These are phyloP conservation scores for Campaea margaritaria DNA, from an alignment of 2,888 invertebrate genomes.

Conservation along the genomic window DNA sequence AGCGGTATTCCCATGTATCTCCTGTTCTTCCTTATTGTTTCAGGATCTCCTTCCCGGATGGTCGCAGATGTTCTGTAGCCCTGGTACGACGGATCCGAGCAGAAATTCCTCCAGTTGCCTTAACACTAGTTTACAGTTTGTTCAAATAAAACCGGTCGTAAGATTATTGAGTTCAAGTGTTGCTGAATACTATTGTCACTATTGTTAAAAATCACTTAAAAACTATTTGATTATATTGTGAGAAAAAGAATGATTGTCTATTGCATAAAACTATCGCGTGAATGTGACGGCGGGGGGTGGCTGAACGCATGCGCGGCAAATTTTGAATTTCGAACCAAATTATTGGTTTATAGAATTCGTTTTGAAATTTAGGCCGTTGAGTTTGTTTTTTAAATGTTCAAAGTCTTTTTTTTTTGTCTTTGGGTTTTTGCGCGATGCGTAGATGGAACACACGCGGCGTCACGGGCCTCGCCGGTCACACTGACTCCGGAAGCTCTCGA, in stretches of 20 bases:
- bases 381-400: constrained; percentile 45
- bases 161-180: constrained; percentile 81
- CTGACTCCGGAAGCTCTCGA: constrained; percentile 76
- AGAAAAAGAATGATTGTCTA: constrained; percentile 76
- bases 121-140: constrained; percentile 80
- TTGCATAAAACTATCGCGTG: constrained; percentile 82
- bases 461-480: constrained; percentile 82
- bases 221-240: constrained; percentile 77
- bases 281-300: constrained; percentile 81
- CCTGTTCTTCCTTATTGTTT: constrained; percentile 61
- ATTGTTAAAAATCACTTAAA: constrained; percentile 77
- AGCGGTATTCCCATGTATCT: constrained; percentile 68
- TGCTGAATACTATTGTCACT: constrained; percentile 77
- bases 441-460: constrained; percentile 83
- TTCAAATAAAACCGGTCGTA: constrained; percentile 76
- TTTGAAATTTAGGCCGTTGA: constrained; percentile 61
- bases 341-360: constrained; percentile 77
- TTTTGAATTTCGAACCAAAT: constrained; percentile 73
- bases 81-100: constrained; percentile 77
- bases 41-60: constrained; percentile 78
- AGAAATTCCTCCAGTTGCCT: constrained; percentile 80
- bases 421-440: constrained; percentile 76
- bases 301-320: constrained; percentile 78
- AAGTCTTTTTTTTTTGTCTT: constrained; percentile 46
- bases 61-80: constrained; percentile 76